Conservation (phyloP, 2,888 invertebrate species). For the Campoplex capitator region DNA sequence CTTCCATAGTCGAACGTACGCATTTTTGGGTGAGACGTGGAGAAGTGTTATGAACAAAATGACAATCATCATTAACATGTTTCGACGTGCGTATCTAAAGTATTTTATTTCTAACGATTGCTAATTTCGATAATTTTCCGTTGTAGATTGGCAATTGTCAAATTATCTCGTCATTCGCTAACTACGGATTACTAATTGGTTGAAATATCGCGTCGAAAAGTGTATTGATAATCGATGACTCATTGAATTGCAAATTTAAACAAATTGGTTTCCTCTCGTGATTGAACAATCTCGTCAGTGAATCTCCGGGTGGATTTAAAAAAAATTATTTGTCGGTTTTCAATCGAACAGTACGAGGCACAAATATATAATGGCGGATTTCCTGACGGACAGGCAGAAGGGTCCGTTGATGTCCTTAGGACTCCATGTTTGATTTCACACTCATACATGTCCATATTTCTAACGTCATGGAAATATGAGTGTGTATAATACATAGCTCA, state of each 20-base stretch:
- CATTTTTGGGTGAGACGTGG: no score
- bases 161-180: neutral
- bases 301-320: neutral
- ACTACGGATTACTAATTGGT: slow-evolving; percentile 10
- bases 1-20: no score
- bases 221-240: slow-evolving; percentile 4
- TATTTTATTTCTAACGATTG: neutral
- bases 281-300: neutral
- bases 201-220: neutral
- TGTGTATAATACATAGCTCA: neutral
- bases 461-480: slow-evolving; percentile 3
- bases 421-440: neutral
- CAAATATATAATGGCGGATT: slow-evolving; percentile 14
- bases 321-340: neutral
- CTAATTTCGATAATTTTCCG: neutral
- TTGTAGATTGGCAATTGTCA: no score
- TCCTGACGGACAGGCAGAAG: slow-evolving; percentile 17
- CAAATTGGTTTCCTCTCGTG: neutral
- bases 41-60: neutral
- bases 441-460: neutral
- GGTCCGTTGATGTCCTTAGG: neutral
- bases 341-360: slow-evolving; percentile 8
- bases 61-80: neutral
- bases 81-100: neutral
- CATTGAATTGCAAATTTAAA: neutral